Evolutionary conservation across 2,888 invertebrate genomes (phyloP), one percentile per base, ranked within the genome.

Genomic region (Trachelus tabidus): DNA sequence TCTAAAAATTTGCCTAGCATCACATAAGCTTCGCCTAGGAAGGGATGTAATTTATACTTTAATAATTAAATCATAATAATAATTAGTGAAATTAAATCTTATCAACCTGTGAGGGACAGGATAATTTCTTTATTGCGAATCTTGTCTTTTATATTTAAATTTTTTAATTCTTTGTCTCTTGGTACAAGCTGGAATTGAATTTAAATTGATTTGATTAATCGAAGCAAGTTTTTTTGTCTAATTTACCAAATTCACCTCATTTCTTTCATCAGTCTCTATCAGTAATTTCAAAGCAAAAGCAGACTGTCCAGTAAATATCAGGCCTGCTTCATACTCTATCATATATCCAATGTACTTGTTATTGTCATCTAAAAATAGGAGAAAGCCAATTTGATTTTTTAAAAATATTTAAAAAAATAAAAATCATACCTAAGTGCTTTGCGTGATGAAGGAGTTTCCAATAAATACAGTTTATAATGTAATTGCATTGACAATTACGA

Each of bases 291-390:
- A 84, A 0, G 91, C 90, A 69, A 86, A 89, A 34, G 83, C 81
- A 34, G 87, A 86, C 77, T 92, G 91, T 0, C 84, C 86, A 37
- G 87, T 86, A 9, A 84, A 76, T 37, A 90, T 87, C 34, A 91
- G 81, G 23, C 90, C 89, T 3, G 88, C 85, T 0, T 89, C 87
- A 68, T 90, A 91, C 77, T 91, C 88, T 79, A 91, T 82, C 40
- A 89, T 79, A 76, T 90, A 91, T 33, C 87, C 83, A n/a, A 90
- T 81, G 12, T 84, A 79, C 81, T 87, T 88, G 4, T 82, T 79
- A 23, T 75, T 81, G 31, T 81, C 77, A 34, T 80, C 85, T 85
- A 34, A 33, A 73, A 80, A 56, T 73, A 15, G 34, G 9, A 71
- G 3, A 71, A 12, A 15, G n/a, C 12, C 11, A 34, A 56, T 69